Percentiles rank a stretch among this genome's conserved stretches.
Conservation (phyloP, 2,888 invertebrate species). For the Acrocera orbiculus region DNA sequence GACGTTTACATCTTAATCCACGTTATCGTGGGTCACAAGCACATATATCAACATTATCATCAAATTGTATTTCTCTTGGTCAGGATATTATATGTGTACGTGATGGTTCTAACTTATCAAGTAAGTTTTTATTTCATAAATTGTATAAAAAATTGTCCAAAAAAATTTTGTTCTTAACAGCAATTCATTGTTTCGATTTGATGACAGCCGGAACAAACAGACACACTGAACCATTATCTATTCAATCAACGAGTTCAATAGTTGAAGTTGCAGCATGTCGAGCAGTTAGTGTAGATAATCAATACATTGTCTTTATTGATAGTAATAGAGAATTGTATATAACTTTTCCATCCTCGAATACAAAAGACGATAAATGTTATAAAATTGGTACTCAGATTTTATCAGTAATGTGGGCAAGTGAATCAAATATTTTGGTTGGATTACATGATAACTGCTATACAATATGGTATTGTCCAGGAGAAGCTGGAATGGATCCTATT, state of each 20-base stretch:
- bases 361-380: constrained; percentile 7
- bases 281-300: constrained; percentile 57
- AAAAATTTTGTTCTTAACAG: constrained; percentile 32
- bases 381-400: constrained; percentile 35
- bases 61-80: constrained; percentile 61
- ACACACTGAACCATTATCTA: constrained; percentile 49
- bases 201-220: constrained; percentile 31
- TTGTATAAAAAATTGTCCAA: too few relatives aligned
- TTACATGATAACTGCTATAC: constrained; percentile 60
- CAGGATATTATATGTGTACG: constrained; percentile 73
- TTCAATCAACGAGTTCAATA: constrained; percentile 48
- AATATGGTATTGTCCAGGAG: constrained; percentile 67
- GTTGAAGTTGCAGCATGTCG: constrained; percentile 70
- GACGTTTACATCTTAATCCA: constrained; percentile 67
- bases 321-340: constrained; percentile 75
- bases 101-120: constrained; percentile 67
- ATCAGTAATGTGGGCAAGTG: constrained; percentile 44
- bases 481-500: constrained; percentile 51
- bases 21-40: constrained; percentile 70
- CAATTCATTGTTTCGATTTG: constrained; percentile 72
- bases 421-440: constrained; percentile 60
- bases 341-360: constrained; percentile 35
- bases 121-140: too few relatives aligned
- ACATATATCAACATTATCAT: constrained; percentile 49
- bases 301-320: constrained; percentile 77